A percentile compares a stretch with the other conserved stretches of the same genome.
phyloP scores from a whole-genome alignment of 2,797 vertebrate genomes.

The Semaprochilodus insignis region DNA sequence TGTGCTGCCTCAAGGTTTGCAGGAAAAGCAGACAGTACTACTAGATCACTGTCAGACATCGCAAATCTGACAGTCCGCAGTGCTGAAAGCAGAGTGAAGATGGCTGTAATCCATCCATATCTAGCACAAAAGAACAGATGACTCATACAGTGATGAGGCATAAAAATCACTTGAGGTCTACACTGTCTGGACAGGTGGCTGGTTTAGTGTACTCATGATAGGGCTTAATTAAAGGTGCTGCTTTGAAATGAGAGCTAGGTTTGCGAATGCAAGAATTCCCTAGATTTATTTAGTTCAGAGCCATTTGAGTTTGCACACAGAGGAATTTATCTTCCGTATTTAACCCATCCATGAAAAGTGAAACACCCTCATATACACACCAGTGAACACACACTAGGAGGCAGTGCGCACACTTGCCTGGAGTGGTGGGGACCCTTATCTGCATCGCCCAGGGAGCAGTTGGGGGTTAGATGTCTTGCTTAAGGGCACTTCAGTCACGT shows the following conservation, averaged over 20 bases:
- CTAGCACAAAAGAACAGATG: neutral
- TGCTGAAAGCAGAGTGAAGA: slow-evolving; percentile 5
- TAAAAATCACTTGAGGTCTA: neutral
- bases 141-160: neutral
- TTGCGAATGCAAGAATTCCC: neutral
- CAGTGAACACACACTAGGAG: too few relatives aligned
- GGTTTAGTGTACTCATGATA: neutral
- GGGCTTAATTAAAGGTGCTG: neutral
- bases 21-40: slow-evolving; percentile 5
- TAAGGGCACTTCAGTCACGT: too few relatives aligned
- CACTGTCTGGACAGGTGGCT: neutral
- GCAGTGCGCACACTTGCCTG: too few relatives aligned
- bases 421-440: too few relatives aligned
- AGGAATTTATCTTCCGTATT: too few relatives aligned
- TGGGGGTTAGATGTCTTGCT: too few relatives aligned
- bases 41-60: slow-evolving; percentile 18
- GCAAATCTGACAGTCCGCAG: neutral
- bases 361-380: too few relatives aligned
- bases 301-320: too few relatives aligned
- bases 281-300: too few relatives aligned
- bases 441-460: too few relatives aligned
- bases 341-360: too few relatives aligned
- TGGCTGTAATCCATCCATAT: neutral
- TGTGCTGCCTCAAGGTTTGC: neutral
- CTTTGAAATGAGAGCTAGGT: neutral